Base-by-base conservation (phyloP, 2,113 vertebrate genomes). In the Euleptes europaea region DNA sequence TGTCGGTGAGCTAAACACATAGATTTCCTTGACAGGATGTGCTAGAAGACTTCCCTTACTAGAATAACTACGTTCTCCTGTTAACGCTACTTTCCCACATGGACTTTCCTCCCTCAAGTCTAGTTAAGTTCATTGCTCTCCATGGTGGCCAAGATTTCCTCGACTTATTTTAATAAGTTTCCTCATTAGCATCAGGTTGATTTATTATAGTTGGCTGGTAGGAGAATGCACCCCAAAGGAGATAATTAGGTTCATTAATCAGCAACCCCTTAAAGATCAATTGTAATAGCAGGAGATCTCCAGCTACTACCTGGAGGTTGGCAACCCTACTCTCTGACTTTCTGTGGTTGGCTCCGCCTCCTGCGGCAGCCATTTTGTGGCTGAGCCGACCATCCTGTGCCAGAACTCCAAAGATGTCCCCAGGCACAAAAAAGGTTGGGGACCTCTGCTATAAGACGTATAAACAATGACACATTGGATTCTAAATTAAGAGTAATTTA, bases 111-210 rank as follows among this genome's bases (percentile, higher is more conserved):
- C 77, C 51, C 77, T 6, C 40, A 65, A 80, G 77, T 6, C 67
- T 72, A 72, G 38, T 79, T 85, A 85, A 7, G 11, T 14, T 63
- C n/a, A 33, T 73, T 26, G 35, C 19, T 65, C 57, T 33, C 31
- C 13, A 63, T 44, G 19, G 73, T 74, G 66, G 57, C 38, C 57
- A 35, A 33, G 42, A 28, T 35, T 40, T 78, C 54, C 66, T 70
- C 38, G 71, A 65, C 31, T 72, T 79, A 6, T 57, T 78, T 28
- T 71, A 11, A 66, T 65, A 85, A 85, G 65, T 85, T 85, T 80
- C 33, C 84, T 85, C 69, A 65, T 80, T 85, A 85, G 63, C 51
- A 21, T 80, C 38, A 60, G 63, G 26, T 60, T 85, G 49, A 38
- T 21, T 10, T 63, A 14, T 40, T n/a, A 63, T 80, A 73, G 73